Evolutionary conservation across 2,888 invertebrate species (phyloP), one percentile per base, ranked within the genome.

Genomic region (Leptopilina drosophilae): DNA sequence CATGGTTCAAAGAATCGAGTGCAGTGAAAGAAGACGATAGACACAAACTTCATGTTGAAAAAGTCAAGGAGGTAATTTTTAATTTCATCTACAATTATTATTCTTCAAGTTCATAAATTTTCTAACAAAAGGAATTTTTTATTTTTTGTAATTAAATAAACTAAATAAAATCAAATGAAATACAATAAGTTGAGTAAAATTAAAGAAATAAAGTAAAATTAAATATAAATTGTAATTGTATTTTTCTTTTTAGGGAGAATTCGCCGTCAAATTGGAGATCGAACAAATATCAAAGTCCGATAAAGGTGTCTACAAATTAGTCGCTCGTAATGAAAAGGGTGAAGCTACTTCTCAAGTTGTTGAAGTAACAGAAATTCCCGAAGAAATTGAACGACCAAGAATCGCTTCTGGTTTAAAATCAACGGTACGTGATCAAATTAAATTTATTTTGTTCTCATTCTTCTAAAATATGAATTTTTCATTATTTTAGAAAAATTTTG

Each of bases 311-410:
- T 98, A 98, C 92, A 98, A 97, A 92, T 93, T 98, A 86, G 95
- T 98, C 7, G 98, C 98, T 40, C 97, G 96, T 91, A 98, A 98
- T 91, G 97, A 97, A 87, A 98, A 98, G 92, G 98, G 98, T 83
- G 97, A 98, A 92, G 97, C 97, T 14, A 95, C 95, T 14, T 98
- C 98, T 42, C 97, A 97, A 92, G 94, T 95, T 80, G 97, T 98
- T 5, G 96, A 97, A 91, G 95, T 98, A 77, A 95, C 95, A 75
- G 97, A 97, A 84, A 95, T 97, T 86, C 96, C 96, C 2, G 95
- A 95, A 83, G 95, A 95, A 86, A 95, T 96, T 66, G 95, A 95
- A 77, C 96, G 96, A 89, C 97, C 97, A 5, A 95, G 96, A 90
- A 95, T 97, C 85, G 94, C 94, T 82, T 95, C 96, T 87, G 95